These are phyloP conservation scores for Notarius lentiginosus DNA, from an alignment of 2,113 vertebrate species.

Conservation along the genomic window DNA sequence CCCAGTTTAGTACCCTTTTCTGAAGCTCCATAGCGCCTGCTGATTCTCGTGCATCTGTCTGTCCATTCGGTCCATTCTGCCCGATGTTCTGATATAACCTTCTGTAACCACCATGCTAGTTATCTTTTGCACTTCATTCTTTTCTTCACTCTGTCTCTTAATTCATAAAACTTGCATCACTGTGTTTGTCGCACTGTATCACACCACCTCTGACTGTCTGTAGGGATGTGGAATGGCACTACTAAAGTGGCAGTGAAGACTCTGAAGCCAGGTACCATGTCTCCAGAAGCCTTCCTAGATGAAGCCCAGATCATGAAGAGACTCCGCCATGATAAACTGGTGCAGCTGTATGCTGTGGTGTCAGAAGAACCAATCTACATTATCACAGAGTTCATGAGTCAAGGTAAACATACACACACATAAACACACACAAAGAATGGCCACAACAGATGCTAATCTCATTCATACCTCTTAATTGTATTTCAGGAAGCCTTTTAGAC, in stretches of 20 bases:
- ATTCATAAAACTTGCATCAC: not conserved
- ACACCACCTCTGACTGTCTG: conserved; percentile 32
- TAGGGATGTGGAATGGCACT: conserved; percentile 94
- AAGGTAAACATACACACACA: conserved; percentile 72
- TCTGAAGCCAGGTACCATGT: conserved; percentile 95
- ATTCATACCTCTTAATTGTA: not conserved
- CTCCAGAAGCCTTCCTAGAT: conserved; percentile 93
- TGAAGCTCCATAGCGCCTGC: not conserved
- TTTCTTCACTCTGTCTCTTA: not conserved
- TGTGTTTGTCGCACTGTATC: conserved; percentile 12
- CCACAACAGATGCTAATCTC: not conserved
- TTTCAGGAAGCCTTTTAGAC: conserved; percentile 90
- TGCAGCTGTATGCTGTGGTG: conserved; percentile 96
- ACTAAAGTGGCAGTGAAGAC: conserved; percentile 98
- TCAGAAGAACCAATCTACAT: conserved; percentile 98
- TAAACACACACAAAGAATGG: not conserved
- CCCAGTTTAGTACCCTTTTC: not conserved
- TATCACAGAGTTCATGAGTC: conserved; percentile 95
- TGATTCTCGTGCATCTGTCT: conserved; percentile 4
- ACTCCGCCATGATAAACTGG: conserved; percentile 95
- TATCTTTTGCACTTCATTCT: not conserved
- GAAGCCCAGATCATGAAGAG: conserved; percentile 99
- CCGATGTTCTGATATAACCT: not conserved
- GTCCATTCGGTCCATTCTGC: not conserved
- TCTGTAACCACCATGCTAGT: not conserved